A percentile compares a stretch with the other conserved stretches of the same genome.
Evolutionary conservation across 2,113 vertebrate genomes (phyloP).

Genomic region (Turnix velox): DNA sequence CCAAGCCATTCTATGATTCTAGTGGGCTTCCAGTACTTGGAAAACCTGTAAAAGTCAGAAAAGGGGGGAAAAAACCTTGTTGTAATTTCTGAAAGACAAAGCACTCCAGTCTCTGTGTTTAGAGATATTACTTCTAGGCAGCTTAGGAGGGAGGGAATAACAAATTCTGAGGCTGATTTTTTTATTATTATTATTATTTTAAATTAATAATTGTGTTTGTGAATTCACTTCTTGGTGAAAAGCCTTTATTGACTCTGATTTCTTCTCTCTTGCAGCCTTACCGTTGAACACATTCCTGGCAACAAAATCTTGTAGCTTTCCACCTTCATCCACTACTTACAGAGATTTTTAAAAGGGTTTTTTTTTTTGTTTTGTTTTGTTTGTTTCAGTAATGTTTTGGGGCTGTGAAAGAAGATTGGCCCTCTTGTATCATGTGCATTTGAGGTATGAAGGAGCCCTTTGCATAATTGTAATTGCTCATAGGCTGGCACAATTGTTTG

Average conservation of each 20-base stretch:
- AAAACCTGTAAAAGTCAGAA: background rate
- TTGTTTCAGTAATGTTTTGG: slow-evolving; percentile 67
- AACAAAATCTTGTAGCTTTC: slow-evolving; percentile 69
- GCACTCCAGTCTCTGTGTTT: background rate
- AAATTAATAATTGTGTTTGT: background rate
- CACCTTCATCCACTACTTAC: slow-evolving; percentile 71
- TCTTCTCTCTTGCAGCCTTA: slow-evolving; percentile 77
- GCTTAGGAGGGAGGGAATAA: background rate
- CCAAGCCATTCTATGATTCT: no score
- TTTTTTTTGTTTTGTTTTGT: no score
- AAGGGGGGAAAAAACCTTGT: rapidly evolving
- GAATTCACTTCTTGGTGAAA: background rate
- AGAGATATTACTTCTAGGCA: background rate
- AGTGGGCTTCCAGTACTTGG: background rate
- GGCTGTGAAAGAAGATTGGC: slow-evolving; percentile 64
- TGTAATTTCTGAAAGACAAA: background rate
- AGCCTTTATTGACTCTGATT: background rate
- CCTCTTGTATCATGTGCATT: slow-evolving; percentile 65
- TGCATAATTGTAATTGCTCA: slow-evolving; percentile 57
- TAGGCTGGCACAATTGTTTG: slow-evolving; percentile 50
- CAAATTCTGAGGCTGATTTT: background rate
- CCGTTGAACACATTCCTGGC: slow-evolving; percentile 69
- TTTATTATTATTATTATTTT: no score
- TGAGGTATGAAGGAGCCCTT: slow-evolving; percentile 68
- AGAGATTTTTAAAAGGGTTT: slow-evolving; percentile 66